These are phyloP conservation scores for Pollenia amentaria DNA, from an alignment of 2,888 invertebrate species.

Conservation along the genomic window DNA sequence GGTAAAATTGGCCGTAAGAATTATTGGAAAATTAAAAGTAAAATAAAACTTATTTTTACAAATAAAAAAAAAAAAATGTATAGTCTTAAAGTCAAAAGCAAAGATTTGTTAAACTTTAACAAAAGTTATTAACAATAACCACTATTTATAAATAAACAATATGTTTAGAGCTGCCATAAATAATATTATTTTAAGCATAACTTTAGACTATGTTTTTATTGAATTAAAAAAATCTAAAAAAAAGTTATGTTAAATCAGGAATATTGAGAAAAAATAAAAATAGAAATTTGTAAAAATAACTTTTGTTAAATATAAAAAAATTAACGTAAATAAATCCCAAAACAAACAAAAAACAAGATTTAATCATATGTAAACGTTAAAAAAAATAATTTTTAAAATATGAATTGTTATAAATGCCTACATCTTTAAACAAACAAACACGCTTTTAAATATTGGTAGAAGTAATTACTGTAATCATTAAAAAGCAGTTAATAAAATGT, in stretches of 20 bases:
- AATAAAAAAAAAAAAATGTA: conserved; percentile 3
- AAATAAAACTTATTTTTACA: conserved; percentile 17
- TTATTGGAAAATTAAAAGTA: not conserved
- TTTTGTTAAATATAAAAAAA: conserved; percentile 44
- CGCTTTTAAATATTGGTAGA: conserved; percentile 63
- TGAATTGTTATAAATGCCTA: conserved; percentile 65
- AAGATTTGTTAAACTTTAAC: conserved; percentile 26
- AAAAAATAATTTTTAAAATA: conserved; percentile 49
- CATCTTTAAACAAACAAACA: conserved; percentile 35
- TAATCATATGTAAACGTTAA: conserved; percentile 40
- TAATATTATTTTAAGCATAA: conserved; percentile 42
- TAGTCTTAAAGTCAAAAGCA: not conserved
- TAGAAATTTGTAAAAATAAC: conserved; percentile 21
- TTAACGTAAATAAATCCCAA: not conserved
- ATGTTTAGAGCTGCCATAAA: conserved; percentile 65
- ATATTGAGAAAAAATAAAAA: conserved; percentile 40
- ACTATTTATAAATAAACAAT: conserved; percentile 19
- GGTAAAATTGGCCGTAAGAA: too few species aligned
- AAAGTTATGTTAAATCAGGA: conserved; percentile 39
- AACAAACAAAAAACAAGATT: conserved; percentile 8
- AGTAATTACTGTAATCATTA: conserved; percentile 45
- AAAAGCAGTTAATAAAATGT: conserved; percentile 33
- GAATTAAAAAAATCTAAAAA: conserved; percentile 14
- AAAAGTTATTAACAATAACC: conserved; percentile 10
- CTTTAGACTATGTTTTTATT: conserved; percentile 30